Conservation (phyloP, 2,113 vertebrate species). For the Etheostoma spectabile region DNA sequence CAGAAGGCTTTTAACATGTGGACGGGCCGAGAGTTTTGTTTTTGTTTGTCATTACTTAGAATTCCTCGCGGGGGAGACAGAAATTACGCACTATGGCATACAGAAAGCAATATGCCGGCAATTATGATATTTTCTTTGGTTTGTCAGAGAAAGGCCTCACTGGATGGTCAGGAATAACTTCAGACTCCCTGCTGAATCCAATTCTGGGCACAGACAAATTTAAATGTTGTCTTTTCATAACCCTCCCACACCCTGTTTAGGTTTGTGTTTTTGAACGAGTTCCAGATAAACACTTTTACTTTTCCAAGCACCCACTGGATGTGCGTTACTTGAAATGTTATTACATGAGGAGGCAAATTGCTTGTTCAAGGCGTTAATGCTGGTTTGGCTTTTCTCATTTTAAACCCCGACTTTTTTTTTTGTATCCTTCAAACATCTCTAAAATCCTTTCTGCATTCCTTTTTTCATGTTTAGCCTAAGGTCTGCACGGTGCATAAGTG, state of each 20-base stretch:
- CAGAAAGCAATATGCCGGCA: neutral
- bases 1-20: no score
- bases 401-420: neutral
- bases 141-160: neutral
- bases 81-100: neutral
- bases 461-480: no score
- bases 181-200: constrained; percentile 9
- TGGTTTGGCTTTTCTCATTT: neutral
- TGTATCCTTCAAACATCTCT: no score
- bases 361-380: neutral
- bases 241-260: neutral
- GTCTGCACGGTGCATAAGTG: neutral
- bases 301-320: neutral
- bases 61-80: no score
- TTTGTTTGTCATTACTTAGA: no score
- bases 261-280: neutral
- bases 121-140: neutral
- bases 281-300: neutral
- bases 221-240: neutral
- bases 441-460: no score
- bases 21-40: no score
- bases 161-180: neutral
- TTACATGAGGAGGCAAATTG: neutral
- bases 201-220: neutral
- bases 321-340: neutral